Conservation (phyloP, 2,797 vertebrate genomes). For the Mallotus villosus region DNA sequence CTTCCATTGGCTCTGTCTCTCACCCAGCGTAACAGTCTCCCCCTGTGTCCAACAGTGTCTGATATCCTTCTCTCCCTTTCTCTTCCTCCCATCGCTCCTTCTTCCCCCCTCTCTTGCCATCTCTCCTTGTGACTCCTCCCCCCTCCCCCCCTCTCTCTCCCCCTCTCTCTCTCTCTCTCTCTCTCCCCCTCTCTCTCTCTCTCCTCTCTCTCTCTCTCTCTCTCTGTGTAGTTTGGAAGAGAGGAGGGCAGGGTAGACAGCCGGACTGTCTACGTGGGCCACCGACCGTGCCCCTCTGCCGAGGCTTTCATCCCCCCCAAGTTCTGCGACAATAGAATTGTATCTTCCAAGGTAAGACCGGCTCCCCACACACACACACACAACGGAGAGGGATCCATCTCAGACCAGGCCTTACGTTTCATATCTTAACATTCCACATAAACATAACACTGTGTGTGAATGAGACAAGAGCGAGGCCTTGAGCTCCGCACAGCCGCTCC, state of each 20-base stretch:
- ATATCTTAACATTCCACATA: too few species aligned
- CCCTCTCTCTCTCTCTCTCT: background rate
- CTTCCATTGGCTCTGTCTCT: background rate
- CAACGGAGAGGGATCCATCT: too few species aligned
- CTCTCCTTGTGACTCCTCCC: background rate
- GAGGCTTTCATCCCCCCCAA: constrained; percentile 86
- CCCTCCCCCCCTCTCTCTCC: background rate
- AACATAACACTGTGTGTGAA: too few species aligned
- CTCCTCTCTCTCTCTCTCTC: background rate
- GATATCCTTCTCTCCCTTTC: background rate
- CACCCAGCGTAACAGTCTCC: background rate
- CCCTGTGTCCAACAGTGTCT: background rate
- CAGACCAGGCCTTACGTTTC: too few species aligned
- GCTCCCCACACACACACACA: background rate
- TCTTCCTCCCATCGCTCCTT: background rate
- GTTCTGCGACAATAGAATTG: constrained; percentile 96
- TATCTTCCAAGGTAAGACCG: constrained; percentile 93
- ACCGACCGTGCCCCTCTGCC: constrained; percentile 70
- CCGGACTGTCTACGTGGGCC: constrained; percentile 88
- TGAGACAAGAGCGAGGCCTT: background rate
- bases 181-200: background rate
- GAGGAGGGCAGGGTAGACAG: constrained; percentile 89
- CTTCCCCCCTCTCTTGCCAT: constrained; percentile 8
- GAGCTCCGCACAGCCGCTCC: background rate
- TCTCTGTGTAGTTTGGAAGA: constrained; percentile 63